A percentile compares a stretch with the other conserved stretches of the same genome.
Evolutionary conservation across 2,113 vertebrate species (phyloP).

Genomic region (Eleginops maclovinus): DNA sequence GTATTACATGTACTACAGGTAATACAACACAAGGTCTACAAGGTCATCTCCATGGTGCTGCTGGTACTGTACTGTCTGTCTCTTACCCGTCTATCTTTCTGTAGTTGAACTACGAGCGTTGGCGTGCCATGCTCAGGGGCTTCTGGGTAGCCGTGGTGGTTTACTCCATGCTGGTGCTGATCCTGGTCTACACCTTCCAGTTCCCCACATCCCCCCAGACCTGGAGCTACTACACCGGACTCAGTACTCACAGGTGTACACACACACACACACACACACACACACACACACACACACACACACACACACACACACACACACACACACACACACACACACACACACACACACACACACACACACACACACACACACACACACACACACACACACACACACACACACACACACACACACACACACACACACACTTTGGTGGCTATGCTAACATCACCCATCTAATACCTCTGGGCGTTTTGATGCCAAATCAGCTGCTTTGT

Average conservation of each 20-base stretch:
- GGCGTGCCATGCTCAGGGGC: slow-evolving; percentile 92
- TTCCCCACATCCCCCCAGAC: slow-evolving; percentile 91
- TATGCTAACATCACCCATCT: too few species aligned
- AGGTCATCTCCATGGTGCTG: slow-evolving; percentile 98
- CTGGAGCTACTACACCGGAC: slow-evolving; percentile 94
- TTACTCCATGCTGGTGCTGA: slow-evolving; percentile 95
- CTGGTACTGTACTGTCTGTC: slow-evolving; percentile 67
- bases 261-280: not conserved
- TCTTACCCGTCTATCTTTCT: not conserved
- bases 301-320: slow-evolving; percentile 26
- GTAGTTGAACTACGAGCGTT: slow-evolving; percentile 94
- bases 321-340: not conserved
- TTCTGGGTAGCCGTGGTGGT: slow-evolving; percentile 98
- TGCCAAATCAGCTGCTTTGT: too few species aligned
- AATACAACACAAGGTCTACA: slow-evolving; percentile 86
- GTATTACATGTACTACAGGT: too few species aligned
- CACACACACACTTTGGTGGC: too few species aligned
- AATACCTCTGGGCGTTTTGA: too few species aligned
- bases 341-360: not conserved
- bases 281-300: slow-evolving; percentile 5
- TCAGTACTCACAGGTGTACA: slow-evolving; percentile 78
- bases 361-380: not conserved
- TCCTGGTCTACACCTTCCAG: slow-evolving; percentile 96
- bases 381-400: not conserved
- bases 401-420: too few species aligned